phyloP scores from a whole-genome alignment of 2,797 vertebrate species.

The Tangara arthus region DNA sequence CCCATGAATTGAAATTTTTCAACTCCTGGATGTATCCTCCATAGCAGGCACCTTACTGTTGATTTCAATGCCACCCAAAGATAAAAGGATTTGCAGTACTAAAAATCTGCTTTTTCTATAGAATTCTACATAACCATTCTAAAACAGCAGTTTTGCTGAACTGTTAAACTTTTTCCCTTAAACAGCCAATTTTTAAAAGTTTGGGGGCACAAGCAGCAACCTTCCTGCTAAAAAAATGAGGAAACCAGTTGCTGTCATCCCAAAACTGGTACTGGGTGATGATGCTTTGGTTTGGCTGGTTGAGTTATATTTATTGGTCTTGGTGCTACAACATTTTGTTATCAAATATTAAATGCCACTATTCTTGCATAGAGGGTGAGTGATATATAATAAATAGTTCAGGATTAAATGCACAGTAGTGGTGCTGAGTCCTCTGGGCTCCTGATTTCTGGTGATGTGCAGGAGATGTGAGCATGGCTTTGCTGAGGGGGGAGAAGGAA shows the following conservation, averaged over 20 bases:
- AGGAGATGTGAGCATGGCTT: background rate
- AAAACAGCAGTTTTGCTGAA: background rate
- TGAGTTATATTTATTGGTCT: background rate
- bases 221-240: background rate
- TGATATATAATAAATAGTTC: background rate
- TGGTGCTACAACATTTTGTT: background rate
- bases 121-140: background rate
- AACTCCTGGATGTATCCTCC: background rate
- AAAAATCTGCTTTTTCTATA: background rate
- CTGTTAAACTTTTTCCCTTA: background rate
- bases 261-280: background rate
- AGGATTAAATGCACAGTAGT: background rate
- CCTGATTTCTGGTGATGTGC: background rate
- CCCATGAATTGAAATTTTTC: conserved; percentile 17
- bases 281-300: fast-evolving
- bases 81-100: background rate
- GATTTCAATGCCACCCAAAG: conserved; percentile 4
- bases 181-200: background rate
- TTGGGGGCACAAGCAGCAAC: background rate
- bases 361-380: fast-evolving
- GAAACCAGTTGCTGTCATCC: fast-evolving
- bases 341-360: background rate
- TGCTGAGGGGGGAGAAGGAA: background rate
- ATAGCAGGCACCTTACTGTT: background rate
- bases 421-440: background rate